A percentile compares a stretch with the other conserved stretches of the same genome.
These are phyloP conservation scores for Axis porcinus DNA, from an alignment of 2,113 vertebrate species.

Conservation along the genomic window DNA sequence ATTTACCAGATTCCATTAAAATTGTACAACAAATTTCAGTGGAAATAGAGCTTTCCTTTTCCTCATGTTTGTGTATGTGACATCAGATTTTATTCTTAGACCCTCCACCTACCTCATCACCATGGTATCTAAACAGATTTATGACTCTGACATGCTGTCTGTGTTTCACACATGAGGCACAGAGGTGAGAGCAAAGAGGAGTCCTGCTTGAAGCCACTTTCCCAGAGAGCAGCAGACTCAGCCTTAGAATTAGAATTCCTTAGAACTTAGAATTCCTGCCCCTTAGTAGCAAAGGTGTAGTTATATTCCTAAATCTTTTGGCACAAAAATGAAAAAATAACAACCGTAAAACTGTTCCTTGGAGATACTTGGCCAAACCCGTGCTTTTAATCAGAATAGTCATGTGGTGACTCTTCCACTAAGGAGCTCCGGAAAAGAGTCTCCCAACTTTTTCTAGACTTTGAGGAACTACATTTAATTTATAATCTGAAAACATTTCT, in stretches of 20 bases:
- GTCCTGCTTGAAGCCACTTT: background rate
- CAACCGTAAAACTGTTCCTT: background rate
- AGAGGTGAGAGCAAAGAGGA: background rate
- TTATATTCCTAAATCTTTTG: background rate
- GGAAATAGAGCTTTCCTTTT: background rate
- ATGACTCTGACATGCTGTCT: background rate
- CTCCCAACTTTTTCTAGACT: background rate
- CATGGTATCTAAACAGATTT: background rate
- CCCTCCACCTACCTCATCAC: background rate
- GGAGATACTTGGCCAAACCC: background rate
- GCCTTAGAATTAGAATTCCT: background rate
- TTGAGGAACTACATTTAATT: background rate
- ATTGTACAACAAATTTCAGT: background rate
- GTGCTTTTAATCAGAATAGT: background rate
- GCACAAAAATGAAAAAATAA: background rate
- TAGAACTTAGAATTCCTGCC: background rate
- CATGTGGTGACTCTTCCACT: background rate
- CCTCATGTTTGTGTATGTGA: background rate
- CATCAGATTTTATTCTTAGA: background rate
- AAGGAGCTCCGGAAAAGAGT: background rate
- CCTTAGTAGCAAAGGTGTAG: background rate
- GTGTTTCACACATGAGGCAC: background rate
- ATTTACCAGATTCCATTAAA: background rate
- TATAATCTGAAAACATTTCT: background rate
- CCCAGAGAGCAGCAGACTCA: background rate